Base-by-base conservation (phyloP, 1,140 invertebrate genomes). In the Phortica variegata region DNA sequence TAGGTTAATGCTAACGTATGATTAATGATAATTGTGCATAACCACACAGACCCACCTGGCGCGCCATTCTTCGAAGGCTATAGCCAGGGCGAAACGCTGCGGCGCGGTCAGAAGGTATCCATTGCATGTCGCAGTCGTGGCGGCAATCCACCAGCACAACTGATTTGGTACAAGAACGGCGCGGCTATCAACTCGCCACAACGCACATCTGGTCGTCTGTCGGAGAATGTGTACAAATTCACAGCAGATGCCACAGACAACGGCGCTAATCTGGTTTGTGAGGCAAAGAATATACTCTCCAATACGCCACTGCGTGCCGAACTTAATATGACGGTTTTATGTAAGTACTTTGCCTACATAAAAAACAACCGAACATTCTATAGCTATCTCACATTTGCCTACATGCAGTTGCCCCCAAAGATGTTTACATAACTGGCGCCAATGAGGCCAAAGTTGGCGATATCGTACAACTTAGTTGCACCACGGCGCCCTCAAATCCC, bases 41-140 rank as follows among this genome's bases (percentile, higher is more conserved):
- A 17, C n/a, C 1, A 68, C 72, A 41, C 77, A 96, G 93, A 95
- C 83, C 89, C 93, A 5, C 94, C 95, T 1, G 91, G 91, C 18
- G 79, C 85, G 0, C 95, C 95, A 3, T 90, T 91, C 78, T 97
- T 98, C 57, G 89, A 93, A 58, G 93, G 95, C 0, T 96, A 97
- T 73, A 87, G 85, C 4, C 86, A 90, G 63, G 90, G 90, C 0
- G 91, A 95, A 69, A 89, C 85, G 0, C 84, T 97, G 3, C 83
- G 88, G 21, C 84, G 90, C 37, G 93, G 93, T 1, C 91, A 96
- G 76, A 87, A 87, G 41, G 81, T 97, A 3, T 91, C 90, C 49
- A 81, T 98, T 47, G 85, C 88, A 21, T 98, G 95, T 77, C 83
- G 87, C 56, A 95, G 93, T 31, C 82, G 89, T n/a, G 94, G 94